These are phyloP conservation scores for Gymnoscopelus braueri DNA, from an alignment of 2,797 vertebrate genomes.

Conservation along the genomic window DNA sequence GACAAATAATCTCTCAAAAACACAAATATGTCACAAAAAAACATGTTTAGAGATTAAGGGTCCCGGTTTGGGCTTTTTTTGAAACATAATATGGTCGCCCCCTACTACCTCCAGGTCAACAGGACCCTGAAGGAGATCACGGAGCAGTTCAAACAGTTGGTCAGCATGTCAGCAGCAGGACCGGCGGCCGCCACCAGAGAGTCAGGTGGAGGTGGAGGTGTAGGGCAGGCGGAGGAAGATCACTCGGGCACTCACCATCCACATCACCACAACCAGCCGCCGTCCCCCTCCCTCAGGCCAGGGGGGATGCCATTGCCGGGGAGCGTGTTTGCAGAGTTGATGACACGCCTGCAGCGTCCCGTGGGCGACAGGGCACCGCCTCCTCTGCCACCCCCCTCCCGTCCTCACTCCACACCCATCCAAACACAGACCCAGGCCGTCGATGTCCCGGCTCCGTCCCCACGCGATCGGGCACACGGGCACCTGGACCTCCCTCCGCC, in stretches of 20 bases:
- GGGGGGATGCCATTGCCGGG: slow-evolving; percentile 46
- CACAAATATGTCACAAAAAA: too few relatives aligned
- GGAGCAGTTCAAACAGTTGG: slow-evolving; percentile 77
- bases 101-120: slow-evolving; percentile 78
- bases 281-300: not conserved
- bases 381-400: not conserved
- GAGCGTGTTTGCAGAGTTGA: slow-evolving; percentile 74
- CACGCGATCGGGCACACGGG: too few relatives aligned
- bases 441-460: too few relatives aligned
- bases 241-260: not conserved
- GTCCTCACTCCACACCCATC: not conserved
- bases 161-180: not conserved
- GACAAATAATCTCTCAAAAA: too few relatives aligned
- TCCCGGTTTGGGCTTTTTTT: too few relatives aligned
- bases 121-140: slow-evolving; percentile 81
- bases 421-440: slow-evolving; percentile 3
- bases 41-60: too few relatives aligned
- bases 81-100: too few relatives aligned
- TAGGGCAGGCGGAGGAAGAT: slow-evolving; percentile 6
- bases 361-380: not conserved
- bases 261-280: not conserved
- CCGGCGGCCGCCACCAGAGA: too few relatives aligned
- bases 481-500: slow-evolving; percentile 35
- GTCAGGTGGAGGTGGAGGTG: not conserved
- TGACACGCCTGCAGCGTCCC: slow-evolving; percentile 65